Conservation (phyloP, 2,797 vertebrate genomes). For the Rhabdomys pumilio region DNA sequence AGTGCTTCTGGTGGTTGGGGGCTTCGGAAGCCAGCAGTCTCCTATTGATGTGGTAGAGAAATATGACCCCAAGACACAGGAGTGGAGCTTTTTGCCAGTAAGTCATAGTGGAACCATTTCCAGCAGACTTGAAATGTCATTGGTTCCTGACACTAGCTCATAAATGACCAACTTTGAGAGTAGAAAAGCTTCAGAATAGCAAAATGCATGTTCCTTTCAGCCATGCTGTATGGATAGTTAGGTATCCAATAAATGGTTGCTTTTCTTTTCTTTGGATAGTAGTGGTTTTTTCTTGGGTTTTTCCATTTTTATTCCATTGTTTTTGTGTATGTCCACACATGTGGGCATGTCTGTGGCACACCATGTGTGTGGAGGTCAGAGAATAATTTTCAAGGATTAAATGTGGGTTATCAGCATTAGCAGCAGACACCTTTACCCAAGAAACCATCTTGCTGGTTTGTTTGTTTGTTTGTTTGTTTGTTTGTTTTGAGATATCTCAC, state of each 20-base stretch:
- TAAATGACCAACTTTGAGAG: background rate
- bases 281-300: background rate
- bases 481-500: background rate
- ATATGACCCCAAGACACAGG: constrained; percentile 98
- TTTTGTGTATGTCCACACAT: no score
- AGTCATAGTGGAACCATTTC: constrained; percentile 83
- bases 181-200: background rate
- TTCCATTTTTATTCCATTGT: background rate
- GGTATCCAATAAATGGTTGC: background rate
- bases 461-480: background rate
- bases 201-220: background rate
- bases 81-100: constrained; percentile 98
- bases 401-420: background rate
- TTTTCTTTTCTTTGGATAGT: background rate
- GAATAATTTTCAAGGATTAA: background rate
- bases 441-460: background rate
- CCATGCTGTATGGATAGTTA: background rate
- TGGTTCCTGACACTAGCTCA: background rate
- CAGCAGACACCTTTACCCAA: background rate
- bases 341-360: background rate
- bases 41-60: constrained; percentile 99
- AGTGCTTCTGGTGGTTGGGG: constrained; percentile 97
- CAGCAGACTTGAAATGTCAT: background rate
- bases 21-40: constrained; percentile 98
- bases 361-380: background rate